Percentiles rank a stretch among this genome's conserved stretches.
Evolutionary conservation across 2,888 invertebrate species (phyloP).

Genomic region (Chirona hameri): DNA sequence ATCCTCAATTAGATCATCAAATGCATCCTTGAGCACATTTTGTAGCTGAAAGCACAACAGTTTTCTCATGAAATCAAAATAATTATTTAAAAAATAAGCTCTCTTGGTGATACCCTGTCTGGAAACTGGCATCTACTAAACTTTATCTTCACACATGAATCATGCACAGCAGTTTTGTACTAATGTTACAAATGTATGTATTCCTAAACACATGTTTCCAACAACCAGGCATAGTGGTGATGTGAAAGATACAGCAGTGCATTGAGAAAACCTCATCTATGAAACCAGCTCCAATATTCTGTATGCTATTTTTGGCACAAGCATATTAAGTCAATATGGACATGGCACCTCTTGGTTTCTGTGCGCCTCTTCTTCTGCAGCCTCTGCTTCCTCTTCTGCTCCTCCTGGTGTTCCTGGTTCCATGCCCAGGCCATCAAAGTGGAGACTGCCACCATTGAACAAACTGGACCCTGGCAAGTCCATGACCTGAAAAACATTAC

Average conservation of each 20-base stretch:
- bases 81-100: no score
- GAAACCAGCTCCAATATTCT: not conserved
- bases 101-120: no score
- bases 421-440: not conserved
- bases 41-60: not conserved
- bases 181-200: no score
- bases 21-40: not conserved
- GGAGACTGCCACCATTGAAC: not conserved
- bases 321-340: not conserved
- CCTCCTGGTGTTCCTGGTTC: not conserved
- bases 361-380: not conserved
- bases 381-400: not conserved
- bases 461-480: not conserved
- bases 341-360: not conserved
- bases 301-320: not conserved
- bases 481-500: not conserved
- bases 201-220: no score
- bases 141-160: no score
- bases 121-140: no score
- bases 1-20: conserved; percentile 12
- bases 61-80: no score
- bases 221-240: no score
- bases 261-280: not conserved
- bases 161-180: no score
- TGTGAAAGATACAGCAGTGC: no score